A percentile compares a stretch with the other conserved stretches of the same genome.
Conservation (phyloP, 2,888 invertebrate genomes). For the Keiferia lycopersicella region DNA sequence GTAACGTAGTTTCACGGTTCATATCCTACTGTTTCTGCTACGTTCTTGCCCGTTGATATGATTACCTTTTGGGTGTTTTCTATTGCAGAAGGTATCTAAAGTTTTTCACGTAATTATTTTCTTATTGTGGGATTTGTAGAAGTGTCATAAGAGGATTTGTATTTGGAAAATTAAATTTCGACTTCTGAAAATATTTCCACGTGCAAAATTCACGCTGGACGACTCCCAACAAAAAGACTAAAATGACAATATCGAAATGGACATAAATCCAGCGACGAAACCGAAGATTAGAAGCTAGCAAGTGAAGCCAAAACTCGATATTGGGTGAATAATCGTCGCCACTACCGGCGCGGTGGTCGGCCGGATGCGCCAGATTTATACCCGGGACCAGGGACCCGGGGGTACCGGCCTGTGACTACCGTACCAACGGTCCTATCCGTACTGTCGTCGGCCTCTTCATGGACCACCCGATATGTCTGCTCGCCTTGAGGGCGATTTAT, state of each 20-base stretch:
- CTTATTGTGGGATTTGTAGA: background rate
- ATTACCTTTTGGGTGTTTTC: background rate
- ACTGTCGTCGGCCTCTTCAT: conserved; percentile 74
- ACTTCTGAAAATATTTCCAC: background rate
- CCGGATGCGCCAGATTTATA: conserved; percentile 80
- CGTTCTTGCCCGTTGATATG: background rate
- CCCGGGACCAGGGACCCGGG: conserved; percentile 50
- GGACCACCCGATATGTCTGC: conserved; percentile 73
- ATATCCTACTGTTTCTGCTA: conserved; percentile 1
- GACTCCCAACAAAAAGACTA: conserved; percentile 29
- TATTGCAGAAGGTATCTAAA: background rate
- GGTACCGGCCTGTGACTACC: conserved; percentile 52
- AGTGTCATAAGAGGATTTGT: background rate
- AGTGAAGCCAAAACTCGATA: conserved; percentile 81
- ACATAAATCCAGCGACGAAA: conserved; percentile 71
- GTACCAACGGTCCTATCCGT: conserved; percentile 50
- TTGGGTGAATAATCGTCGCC: conserved; percentile 80
- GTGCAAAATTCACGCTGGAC: conserved; percentile 19
- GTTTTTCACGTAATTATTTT: too few relatives aligned
- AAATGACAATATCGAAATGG: conserved; percentile 35
- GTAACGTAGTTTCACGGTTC: conserved; percentile 26
- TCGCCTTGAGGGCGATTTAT: conserved; percentile 79
- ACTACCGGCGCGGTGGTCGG: conserved; percentile 77
- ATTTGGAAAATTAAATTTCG: background rate
- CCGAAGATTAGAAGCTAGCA: conserved; percentile 76